Evolutionary conservation across 53 echinoderm and acorn worm species (phyloP).

Genomic region (Apostichopus leukothele): DNA sequence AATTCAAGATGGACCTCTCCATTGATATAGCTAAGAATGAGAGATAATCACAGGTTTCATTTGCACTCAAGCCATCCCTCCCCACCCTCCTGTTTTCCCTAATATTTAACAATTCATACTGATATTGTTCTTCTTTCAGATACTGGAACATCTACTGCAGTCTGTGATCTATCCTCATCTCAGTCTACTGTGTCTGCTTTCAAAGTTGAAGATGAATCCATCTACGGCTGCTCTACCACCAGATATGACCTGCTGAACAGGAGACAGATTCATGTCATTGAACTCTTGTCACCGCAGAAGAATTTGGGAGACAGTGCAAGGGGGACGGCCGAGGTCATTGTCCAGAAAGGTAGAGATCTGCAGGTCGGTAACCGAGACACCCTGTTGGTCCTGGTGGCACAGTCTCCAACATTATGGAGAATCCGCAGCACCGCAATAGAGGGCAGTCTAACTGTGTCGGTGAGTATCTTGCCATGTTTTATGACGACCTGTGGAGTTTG

Average conservation of each 20-base stretch:
- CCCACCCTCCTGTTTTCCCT: no score
- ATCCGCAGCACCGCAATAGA: neutral
- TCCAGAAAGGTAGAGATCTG: neutral
- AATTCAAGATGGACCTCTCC: no score
- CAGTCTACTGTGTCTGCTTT: neutral
- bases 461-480: neutral
- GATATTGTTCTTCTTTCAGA: neutral
- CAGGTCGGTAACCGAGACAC: conserved; percentile 19
- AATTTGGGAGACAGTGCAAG: neutral
- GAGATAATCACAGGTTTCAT: no score
- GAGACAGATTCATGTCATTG: conserved; percentile 37
- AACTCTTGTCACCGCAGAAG: conserved; percentile 26
- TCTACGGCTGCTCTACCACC: neutral
- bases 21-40: no score
- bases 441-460: conserved; percentile 9
- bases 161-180: neutral
- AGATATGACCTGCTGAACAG: conserved; percentile 19
- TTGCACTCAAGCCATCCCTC: no score
- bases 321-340: neutral
- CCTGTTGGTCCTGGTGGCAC: conserved; percentile 22
- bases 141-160: neutral
- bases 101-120: no score
- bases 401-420: conserved; percentile 3
- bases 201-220: conserved; percentile 2
- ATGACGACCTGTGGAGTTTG: no score